Percentiles rank a stretch among this genome's conserved stretches.
phyloP scores from a whole-genome alignment of 2,797 vertebrate species.

The Lepilemur ruficaudatus region DNA sequence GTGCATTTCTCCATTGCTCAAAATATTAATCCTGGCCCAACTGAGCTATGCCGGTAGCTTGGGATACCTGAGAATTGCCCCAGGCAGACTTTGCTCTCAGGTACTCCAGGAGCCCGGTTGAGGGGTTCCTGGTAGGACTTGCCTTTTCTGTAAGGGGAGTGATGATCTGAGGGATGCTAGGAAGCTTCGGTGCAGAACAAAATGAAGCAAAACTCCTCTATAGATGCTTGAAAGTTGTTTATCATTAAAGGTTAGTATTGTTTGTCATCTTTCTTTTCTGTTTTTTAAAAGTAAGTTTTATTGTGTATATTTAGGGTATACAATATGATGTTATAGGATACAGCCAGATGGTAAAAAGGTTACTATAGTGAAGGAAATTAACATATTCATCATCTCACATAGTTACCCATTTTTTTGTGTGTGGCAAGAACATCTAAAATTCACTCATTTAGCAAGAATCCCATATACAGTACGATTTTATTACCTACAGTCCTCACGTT shows the following conservation, averaged over 20 bases:
- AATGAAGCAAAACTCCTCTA: not conserved
- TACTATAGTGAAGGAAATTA: not conserved
- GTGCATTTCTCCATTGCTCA: not conserved
- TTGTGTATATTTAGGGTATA: not conserved
- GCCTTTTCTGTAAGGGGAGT: not conserved
- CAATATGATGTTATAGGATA: not conserved
- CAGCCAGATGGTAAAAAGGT: not conserved
- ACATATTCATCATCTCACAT: not conserved
- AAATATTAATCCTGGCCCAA: not conserved
- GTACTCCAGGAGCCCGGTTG: not conserved
- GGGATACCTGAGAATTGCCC: no score
- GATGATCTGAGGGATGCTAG: not conserved
- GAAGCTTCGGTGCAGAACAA: not conserved
- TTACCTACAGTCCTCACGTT: not conserved
- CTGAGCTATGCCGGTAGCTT: not conserved
- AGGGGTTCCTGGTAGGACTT: not conserved
- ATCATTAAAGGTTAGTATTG: not conserved
- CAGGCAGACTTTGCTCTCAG: not conserved
- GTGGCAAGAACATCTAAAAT: not conserved
- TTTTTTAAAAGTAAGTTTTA: not conserved
- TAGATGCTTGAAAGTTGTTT: not conserved
- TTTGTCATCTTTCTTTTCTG: not conserved
- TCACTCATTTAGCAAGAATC: not conserved
- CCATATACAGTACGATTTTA: not conserved
- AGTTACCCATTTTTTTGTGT: not conserved